A percentile compares a stretch with the other conserved stretches of the same genome.
Evolutionary conservation across 2,113 vertebrate species (phyloP).

Genomic region (Nicator chloris): DNA sequence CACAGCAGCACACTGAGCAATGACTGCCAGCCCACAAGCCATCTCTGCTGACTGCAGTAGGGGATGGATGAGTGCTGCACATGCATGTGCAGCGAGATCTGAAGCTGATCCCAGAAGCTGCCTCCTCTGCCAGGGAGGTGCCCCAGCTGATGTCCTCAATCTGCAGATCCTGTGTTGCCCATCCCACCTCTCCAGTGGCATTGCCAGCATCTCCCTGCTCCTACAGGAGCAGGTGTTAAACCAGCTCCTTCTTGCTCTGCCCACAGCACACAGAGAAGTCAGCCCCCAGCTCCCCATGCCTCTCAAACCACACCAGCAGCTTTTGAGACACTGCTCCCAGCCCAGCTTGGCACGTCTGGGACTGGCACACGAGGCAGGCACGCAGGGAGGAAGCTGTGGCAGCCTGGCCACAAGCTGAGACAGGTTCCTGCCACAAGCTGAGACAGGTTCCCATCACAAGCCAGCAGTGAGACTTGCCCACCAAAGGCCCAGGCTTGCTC

Average conservation of each 20-base stretch:
- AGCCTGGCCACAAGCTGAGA: rapidly evolving
- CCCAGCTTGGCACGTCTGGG: rapidly evolving
- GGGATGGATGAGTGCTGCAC: neutral
- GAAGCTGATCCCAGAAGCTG: neutral
- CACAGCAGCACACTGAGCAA: neutral
- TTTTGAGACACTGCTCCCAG: rapidly evolving
- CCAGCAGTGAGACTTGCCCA: neutral
- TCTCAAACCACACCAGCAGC: neutral
- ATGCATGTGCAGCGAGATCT: rapidly evolving
- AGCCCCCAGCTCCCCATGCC: neutral
- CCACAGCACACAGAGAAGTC: neutral
- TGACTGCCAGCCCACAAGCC: neutral
- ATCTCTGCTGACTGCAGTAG: rapidly evolving
- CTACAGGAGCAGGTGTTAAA: neutral
- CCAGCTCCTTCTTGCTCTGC: neutral
- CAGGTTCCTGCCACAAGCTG: neutral
- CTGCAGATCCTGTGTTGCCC: neutral
- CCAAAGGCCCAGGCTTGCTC: neutral
- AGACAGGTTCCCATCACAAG: neutral
- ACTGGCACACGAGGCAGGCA: rapidly evolving
- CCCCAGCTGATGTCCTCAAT: neutral
- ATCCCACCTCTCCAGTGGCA: neutral
- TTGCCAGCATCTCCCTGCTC: neutral
- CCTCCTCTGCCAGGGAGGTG: neutral
- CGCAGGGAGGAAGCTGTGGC: neutral